phyloP scores from a whole-genome alignment of 2,113 vertebrate genomes.

The Amazona guildingii region DNA sequence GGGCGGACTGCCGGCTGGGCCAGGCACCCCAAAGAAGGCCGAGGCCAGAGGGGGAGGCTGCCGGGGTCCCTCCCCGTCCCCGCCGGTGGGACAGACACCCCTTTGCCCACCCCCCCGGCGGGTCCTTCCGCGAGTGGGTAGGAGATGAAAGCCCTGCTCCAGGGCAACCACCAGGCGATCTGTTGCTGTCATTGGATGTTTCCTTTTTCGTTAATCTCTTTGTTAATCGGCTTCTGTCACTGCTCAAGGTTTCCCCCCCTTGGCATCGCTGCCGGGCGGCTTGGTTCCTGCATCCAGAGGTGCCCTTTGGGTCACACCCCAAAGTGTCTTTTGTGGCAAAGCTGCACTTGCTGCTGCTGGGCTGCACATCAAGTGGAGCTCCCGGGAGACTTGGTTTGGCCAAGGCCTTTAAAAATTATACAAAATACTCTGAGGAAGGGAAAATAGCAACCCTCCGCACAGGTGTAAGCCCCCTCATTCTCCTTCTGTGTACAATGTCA shows the following conservation, averaged over 20 bases:
- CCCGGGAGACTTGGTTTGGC: background rate
- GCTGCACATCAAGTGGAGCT: no score
- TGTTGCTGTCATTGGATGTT: no score
- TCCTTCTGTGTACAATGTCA: rapidly evolving
- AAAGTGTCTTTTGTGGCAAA: background rate
- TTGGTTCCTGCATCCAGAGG: background rate
- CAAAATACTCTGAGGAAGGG: background rate
- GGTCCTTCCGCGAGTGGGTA: background rate
- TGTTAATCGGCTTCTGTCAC: background rate
- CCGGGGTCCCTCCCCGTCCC: background rate
- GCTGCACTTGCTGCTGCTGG: background rate
- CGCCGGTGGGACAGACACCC: background rate
- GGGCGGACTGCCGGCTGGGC: background rate
- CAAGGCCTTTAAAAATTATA: background rate
- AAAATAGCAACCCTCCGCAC: background rate
- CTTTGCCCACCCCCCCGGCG: background rate
- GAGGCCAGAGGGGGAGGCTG: no score
- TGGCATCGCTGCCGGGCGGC: background rate
- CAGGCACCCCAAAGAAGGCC: background rate
- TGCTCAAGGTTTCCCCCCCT: background rate
- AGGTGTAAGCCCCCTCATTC: background rate
- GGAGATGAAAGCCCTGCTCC: background rate
- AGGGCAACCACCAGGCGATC: background rate
- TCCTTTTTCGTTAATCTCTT: background rate
- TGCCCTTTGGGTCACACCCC: background rate